Conservation (phyloP, 2,888 invertebrate species). For the Lasioglossum zephyrum region DNA sequence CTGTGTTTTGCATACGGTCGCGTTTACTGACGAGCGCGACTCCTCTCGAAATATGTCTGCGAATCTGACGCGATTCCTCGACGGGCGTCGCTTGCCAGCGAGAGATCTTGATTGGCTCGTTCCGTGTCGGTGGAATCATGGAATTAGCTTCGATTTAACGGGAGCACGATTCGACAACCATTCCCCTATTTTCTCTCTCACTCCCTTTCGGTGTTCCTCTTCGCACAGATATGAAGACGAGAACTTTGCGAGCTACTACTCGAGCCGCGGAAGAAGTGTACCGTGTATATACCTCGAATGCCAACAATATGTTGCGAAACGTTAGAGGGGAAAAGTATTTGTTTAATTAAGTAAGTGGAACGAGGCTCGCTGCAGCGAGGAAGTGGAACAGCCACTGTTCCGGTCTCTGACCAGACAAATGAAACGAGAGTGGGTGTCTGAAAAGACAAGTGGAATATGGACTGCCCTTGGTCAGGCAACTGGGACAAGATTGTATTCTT, state of each 20-base stretch:
- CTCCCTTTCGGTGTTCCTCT: not conserved
- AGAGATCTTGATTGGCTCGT: constrained; percentile 7
- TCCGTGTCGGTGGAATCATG: not conserved
- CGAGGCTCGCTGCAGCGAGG: not conserved
- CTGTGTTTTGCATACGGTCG: not conserved
- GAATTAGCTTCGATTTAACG: constrained; percentile 14
- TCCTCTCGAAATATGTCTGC: not conserved
- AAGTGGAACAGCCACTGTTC: constrained; percentile 1
- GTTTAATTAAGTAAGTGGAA: constrained; percentile 15
- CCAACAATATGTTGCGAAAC: not conserved
- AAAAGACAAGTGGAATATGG: not conserved
- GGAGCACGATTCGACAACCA: not conserved
- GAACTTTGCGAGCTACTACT: not conserved
- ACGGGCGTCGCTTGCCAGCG: not conserved
- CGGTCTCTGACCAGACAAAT: not conserved
- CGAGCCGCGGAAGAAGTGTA: not conserved
- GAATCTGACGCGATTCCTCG: not conserved
- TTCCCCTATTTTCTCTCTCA: not conserved
- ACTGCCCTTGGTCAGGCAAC: constrained; percentile 13
- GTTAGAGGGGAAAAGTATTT: not conserved
- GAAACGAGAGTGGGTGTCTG: not conserved
- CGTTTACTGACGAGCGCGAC: not conserved
- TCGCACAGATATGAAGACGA: not conserved
- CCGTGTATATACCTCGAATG: not conserved
- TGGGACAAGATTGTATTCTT: constrained; percentile 15